Base-by-base conservation (phyloP, 1,140 invertebrate genomes). In the Rhagoletis pomonella region DNA sequence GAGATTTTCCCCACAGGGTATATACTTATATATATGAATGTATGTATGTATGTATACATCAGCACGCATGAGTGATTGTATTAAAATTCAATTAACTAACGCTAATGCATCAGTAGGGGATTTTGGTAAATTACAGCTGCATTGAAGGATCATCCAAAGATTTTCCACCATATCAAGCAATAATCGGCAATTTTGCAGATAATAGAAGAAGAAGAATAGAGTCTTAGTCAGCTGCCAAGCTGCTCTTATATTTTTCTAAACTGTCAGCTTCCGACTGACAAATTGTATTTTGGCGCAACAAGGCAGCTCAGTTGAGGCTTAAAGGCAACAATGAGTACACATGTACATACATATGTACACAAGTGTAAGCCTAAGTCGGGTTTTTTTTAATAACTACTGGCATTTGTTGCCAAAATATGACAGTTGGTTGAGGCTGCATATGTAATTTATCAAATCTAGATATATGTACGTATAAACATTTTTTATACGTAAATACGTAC, bases 111-210 rank as follows among this genome's bases (percentile, higher is more conserved):
- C 64, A 4, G 4, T 55, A 7, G 9, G 64, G 9, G 64, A 67
- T 67, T 67, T 67, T 39, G 29, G 29, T 29, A 67, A 67, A 67
- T 67, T 67, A 42, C 39, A 29, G 64, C 64, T 67, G 64, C 64
- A 67, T 39, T 67, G 64, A 12, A 29, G 29, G 64, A 67, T 67
- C 64, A 67, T 67, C 39, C 29, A 67, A 67, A 29, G 64, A 67
- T 67, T 67, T 67, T 19, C 64, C 64, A 42, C 19, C 29, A 67
- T 42, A 39, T 67, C 29, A 7, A 67, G 4, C 19, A 67, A 67
- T 67, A 67, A 67, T 67, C 64, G 19, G 64, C 29, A 67, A 67
- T 67, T 67, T 67, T 67, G 64, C 64, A 10, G 64, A 67, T 67
- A 42, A 67, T 67, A 2, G 64, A 2, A 39, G 64, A 67, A 67